Evolutionary conservation across 2,797 vertebrate genomes (phyloP).

Genomic region (Pantherophis alleghaniensis): DNA sequence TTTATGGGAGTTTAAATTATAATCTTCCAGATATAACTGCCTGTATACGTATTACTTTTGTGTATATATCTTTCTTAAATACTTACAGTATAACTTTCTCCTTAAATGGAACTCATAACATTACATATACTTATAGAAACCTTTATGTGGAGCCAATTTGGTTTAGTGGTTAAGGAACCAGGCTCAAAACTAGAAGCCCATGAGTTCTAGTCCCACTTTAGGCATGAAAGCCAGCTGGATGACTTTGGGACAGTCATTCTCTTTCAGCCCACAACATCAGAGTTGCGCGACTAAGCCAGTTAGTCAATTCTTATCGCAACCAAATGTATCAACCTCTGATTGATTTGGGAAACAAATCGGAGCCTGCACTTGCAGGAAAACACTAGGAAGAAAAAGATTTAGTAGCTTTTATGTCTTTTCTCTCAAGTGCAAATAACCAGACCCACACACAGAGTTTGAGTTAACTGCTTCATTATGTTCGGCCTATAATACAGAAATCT

Average conservation of each 20-base stretch:
- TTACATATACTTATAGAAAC: background rate
- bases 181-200: background rate
- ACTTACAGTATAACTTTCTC: background rate
- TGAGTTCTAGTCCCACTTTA: background rate
- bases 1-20: background rate
- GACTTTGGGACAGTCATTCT: background rate
- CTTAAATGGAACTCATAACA: background rate
- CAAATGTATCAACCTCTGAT: background rate
- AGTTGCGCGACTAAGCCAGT: background rate
- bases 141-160: background rate
- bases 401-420: background rate
- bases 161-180: background rate
- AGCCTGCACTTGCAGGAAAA: background rate
- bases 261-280: background rate
- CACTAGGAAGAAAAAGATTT: background rate
- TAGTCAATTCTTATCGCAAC: background rate
- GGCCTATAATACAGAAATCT: background rate
- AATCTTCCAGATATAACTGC: background rate
- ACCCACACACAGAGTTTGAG: background rate
- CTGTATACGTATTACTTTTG: background rate
- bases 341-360: too few species aligned
- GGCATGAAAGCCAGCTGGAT: background rate
- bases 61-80: background rate
- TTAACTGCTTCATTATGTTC: background rate
- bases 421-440: background rate